Base-by-base conservation (phyloP, 2,888 invertebrate species). In the Venustoraphidia nigricollis region DNA sequence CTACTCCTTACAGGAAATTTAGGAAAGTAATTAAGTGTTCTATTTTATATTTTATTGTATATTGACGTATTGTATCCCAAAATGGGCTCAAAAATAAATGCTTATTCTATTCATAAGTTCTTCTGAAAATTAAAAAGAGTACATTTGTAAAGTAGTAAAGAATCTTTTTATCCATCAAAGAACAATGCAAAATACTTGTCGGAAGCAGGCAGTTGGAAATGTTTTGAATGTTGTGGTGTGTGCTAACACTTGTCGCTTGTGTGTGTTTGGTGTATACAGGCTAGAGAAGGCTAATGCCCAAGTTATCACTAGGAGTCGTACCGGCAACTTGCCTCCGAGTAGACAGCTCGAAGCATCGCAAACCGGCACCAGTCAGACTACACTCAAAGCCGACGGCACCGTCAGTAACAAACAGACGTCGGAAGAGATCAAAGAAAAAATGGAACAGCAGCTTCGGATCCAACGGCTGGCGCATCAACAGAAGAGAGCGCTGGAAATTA, bases 391-490 rank as follows among this genome's bases (percentile, higher is more conserved):
- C 10, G 53, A 58, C 36, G 56, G 66, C 59, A 54, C 70, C 6
- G 70, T 72, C 9, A 73, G 65, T 58, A 75, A 67, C 55, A 77
- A 79, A 58, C 73, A 78, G 1, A 77, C 77, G 34, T 76, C 82
- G 1, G 77, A 83, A 55, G 88, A 89, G 59, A 78, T 85, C 52
- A 88, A 87, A 64, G 91, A 92, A 57, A 90, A 90, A 65, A 82
- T 92, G 82, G 93, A 94, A 60, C 88, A 89, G 54, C 90, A 93
- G 61, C 67, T 94, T 53, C 81, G 89, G 49, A 74, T 90, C 58
- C 94, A 94, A 62, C 69, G 93, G 52, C 85, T 88, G 17, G 90
- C 88, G 1, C 88, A 90, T 66, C 89, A 91, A 60, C 92, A 92
- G 59, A 92, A 91, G 64, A 73, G 89, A 45, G 81, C 81, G 1